Evolutionary conservation across 1,140 invertebrate genomes (phyloP), one percentile per base, ranked within the genome.

Genomic region (Meteorus sp.): DNA sequence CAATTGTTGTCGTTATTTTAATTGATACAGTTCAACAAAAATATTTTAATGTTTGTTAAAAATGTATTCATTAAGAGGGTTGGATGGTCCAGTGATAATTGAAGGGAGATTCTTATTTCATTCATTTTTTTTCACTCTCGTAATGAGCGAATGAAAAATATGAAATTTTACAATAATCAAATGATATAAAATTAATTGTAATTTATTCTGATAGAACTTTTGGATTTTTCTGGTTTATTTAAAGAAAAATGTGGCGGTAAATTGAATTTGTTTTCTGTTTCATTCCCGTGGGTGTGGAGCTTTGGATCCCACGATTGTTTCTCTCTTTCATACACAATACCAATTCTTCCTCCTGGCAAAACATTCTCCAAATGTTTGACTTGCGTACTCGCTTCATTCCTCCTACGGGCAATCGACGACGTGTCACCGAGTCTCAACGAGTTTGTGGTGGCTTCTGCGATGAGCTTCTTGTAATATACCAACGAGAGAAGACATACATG

Each of bases 351-450:
- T 44, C 54, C 33, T n/a, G n/a, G 29, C 31, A 45, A 37, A 33
- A 13, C 55, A 48, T 57, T 57, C 45, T 57, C 55, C 20, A 57
- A 57, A 57, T 57, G 44, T 57, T 57, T 57, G 44, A 56, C 41
- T 56, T 55, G 37, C 52, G n/a, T 31, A 17, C 52, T 20, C 7
- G 9, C n/a, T 9, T 4, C 25, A 11, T 29, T n/a, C 17, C 52
- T 17, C 15, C 3, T 29, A 9, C 22, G 20, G n/a, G 31, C 41
- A 45, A 56, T 45, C 27, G 56, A 31, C 27, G 23, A 53, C 50
- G 57, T 43, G 29, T 33, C 33, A 27, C 25, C 29, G 56, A 50
- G 44, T 0, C 45, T 39, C 41, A 17, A 33, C 45, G 45, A 48
- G 19, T 15, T 44, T n/a, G n/a, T n/a, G n/a, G 19, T 44, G 27